Evolutionary conservation across 2,888 invertebrate genomes (phyloP), one percentile per base, ranked within the genome.

Genomic region (Stegana nigrithorax): DNA sequence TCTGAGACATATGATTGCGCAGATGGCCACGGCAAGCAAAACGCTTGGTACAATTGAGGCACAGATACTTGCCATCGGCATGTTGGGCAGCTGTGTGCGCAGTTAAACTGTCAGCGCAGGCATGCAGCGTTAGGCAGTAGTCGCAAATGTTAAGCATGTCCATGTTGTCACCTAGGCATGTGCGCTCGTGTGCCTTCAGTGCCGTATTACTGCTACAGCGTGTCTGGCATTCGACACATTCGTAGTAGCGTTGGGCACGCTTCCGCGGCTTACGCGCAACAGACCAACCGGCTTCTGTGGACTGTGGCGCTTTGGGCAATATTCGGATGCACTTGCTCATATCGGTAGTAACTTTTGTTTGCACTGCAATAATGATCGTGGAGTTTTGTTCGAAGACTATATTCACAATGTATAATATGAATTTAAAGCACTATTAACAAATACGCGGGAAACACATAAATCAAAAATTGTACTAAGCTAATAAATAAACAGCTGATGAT

Each of bases 81-180:
- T 55, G 53, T 4, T 5, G 7, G 5, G 12, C 53, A 2, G 10
- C 23, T 5, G 5, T 7, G 12, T 55, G 53, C n/a, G n/a, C 2
- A 4, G 8, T 10, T 5, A 55, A 53, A 27, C 17, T 45, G 53
- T 59, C 59, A 53, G 39, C 53, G 42, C 55, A 39, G 53, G 27
- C 21, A 12, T 36, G 12, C 12, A 55, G 10, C 8, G 7, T 36
- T 17, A 32, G 25, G 36, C 53, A 55, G 12, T 36, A 36, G 19
- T 19, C 21, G 12, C 53, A 55, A 36, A 32, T 21, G 12, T 55
- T 36, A 10, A 7, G 27, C 23, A 4, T 23, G 1, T n/a, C 26
- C 6, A 8, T 36, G 19, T 19, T 59, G 47, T 26, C 50, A 44
- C 44, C 29, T 6, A 10, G 19, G 32, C 53, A 55, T 4, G 3